A percentile compares a stretch with the other conserved stretches of the same genome.
These are phyloP conservation scores for Microtus ochrogaster DNA, from an alignment of 2,113 vertebrate genomes.

Conservation along the genomic window DNA sequence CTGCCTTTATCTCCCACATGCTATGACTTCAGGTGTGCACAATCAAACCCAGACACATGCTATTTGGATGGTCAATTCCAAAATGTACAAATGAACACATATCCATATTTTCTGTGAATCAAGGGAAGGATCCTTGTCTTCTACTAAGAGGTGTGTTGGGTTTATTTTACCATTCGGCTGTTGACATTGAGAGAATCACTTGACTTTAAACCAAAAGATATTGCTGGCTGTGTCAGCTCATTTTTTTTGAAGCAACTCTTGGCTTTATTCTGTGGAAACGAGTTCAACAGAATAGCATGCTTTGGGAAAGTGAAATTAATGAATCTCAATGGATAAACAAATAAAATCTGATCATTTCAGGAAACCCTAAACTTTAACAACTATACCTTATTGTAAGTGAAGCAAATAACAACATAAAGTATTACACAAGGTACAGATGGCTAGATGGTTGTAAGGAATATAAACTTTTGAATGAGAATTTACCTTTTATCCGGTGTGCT, in stretches of 20 bases:
- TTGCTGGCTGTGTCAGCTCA: not conserved
- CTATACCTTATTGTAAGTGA: not conserved
- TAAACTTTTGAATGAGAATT: not conserved
- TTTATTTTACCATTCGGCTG: not conserved
- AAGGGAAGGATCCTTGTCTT: not conserved
- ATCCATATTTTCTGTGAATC: not conserved
- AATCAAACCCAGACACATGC: not conserved
- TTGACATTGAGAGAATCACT: fast-evolving
- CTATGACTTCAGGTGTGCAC: not conserved
- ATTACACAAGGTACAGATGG: not conserved
- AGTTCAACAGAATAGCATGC: not conserved
- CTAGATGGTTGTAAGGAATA: not conserved
- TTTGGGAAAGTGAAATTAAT: constrained; percentile 59
- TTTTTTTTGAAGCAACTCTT: not conserved
- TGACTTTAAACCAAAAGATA: not conserved
- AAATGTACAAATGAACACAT: not conserved
- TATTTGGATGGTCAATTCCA: not conserved
- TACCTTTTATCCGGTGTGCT: not conserved
- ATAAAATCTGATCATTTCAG: constrained; percentile 51
- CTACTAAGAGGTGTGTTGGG: not conserved
- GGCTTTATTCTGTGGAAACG: not conserved
- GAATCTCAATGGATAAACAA: constrained; percentile 15
- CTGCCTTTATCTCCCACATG: not conserved
- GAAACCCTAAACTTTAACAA: constrained; percentile 46
- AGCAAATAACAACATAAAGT: constrained; percentile 13